Conservation (phyloP, 2,797 vertebrate species). For the Enteromius radiatus region DNA sequence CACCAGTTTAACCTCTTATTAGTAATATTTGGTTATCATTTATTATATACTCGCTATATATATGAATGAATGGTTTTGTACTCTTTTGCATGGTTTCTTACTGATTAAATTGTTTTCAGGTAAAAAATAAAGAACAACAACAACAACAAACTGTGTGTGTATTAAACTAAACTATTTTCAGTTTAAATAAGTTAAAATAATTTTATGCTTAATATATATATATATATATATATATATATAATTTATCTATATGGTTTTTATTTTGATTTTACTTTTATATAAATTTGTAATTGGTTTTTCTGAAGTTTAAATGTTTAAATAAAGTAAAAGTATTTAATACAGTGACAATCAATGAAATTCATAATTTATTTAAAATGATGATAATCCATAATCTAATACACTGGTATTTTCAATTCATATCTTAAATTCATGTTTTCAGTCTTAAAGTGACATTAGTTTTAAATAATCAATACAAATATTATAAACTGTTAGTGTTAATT, state of each 20-base stretch:
- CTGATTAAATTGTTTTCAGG: constrained; percentile 2
- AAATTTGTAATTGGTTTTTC: background rate
- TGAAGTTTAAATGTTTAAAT: too few relatives aligned
- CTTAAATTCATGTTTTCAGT: too few relatives aligned
- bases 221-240: too few relatives aligned
- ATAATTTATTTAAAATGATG: background rate
- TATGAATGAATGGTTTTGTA: constrained; percentile 35
- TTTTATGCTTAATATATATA: background rate
- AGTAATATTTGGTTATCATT: background rate
- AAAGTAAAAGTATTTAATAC: background rate
- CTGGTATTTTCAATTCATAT: background rate
- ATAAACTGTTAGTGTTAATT: background rate
- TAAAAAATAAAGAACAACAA: constrained; percentile 13
- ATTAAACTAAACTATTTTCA: too few relatives aligned
- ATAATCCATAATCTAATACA: background rate
- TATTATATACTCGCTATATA: background rate
- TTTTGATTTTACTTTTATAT: background rate
- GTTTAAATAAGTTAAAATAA: background rate
- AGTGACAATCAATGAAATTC: background rate
- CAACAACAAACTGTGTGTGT: background rate
- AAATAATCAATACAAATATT: background rate
- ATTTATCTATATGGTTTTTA: background rate
- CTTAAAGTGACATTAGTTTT: too few relatives aligned
- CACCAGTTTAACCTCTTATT: background rate
- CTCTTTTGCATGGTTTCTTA: constrained; percentile 43